Percentiles rank a stretch among this genome's conserved stretches.
phyloP scores from a whole-genome alignment of 1,140 invertebrate genomes.

The Musca domestica region DNA sequence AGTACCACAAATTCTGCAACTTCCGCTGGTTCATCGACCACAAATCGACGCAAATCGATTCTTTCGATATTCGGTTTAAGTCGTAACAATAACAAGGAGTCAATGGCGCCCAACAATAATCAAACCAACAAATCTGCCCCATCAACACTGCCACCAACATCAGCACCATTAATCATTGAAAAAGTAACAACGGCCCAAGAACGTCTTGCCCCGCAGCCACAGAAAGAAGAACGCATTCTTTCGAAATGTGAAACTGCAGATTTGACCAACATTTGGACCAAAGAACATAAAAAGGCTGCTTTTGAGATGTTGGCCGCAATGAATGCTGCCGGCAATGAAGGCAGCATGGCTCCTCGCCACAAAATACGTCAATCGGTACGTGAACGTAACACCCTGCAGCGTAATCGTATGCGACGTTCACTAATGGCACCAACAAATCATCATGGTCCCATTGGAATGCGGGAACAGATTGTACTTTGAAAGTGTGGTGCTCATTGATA shows the following conservation, averaged over 20 bases:
- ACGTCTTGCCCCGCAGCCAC: not conserved
- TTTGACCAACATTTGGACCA: conserved; percentile 51
- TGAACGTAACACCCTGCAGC: conserved; percentile 8
- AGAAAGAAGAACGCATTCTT: conserved; percentile 1
- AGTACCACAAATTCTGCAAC: conserved; percentile 36
- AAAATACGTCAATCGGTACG: conserved; percentile 17
- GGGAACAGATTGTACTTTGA: conserved; percentile 16
- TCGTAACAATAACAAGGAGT: conserved; percentile 27
- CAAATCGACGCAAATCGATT: conserved; percentile 41
- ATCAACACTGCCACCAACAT: not conserved
- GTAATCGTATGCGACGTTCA: conserved; percentile 14
- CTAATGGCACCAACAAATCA: not conserved
- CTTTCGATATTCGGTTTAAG: conserved; percentile 43
- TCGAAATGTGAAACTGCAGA: conserved; percentile 23
- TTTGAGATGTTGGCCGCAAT: conserved; percentile 56
- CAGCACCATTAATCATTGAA: not conserved
- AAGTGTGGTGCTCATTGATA: too few relatives aligned
- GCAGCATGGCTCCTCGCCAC: conserved; percentile 1
- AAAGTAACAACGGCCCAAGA: not conserved
- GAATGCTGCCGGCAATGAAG: conserved; percentile 43
- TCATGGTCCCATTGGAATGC: too few relatives aligned
- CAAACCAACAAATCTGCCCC: not conserved
- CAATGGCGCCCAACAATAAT: not conserved
- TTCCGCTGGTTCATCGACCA: not conserved
- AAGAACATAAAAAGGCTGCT: conserved; percentile 55